Base-by-base conservation (phyloP, 1,140 invertebrate species). In the Diachasma alloeum region DNA sequence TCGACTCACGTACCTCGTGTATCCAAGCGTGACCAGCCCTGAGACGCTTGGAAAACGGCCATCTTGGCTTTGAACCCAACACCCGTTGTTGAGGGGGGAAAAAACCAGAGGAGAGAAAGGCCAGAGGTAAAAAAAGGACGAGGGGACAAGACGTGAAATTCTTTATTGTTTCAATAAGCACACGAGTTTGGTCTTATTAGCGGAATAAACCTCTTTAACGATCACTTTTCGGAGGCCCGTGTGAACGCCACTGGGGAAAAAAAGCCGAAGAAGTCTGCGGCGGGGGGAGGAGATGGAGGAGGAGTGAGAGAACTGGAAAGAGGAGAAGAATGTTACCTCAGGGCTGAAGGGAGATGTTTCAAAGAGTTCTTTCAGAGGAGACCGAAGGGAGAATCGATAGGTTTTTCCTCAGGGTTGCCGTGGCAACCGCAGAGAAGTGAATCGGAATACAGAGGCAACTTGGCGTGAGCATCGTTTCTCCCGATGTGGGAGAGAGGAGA, bases 161-260 rank as follows among this genome's bases (percentile, higher is more conserved):
- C 87, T 90, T 90, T 90, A 90, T 90, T 89, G 89, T 90, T 90
- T 89, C 89, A 89, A 90, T 89, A 90, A 88, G 88, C 87, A 82
- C 83, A 44, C 83, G 80, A 79, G 87, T 87, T 87, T 87, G 84
- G 86, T 84, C 87, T 89, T 89, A 90, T 90, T 90, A 89, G 84
- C 86, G 88, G 88, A 89, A 90, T 90, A 90, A 90, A 90, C 86
- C 88, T 90, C 85, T 85, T 86, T 88, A 88, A 89, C 84, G 87
- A 81, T 85, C 82, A 75, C 68, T 15, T n/a, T 63, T 63, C 11
- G 24, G 59, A 63, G 59, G 72, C 72, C 78, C 81, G 78, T 82
- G 81, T 82, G 78, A 84, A 82, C 67, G 68, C 78, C 80, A 67
- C 56, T 15, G 36, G 19, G 53, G 37, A 31, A 53, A 72, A 72